phyloP scores from a whole-genome alignment of 1,140 invertebrate species.

The Drosophila rhopaloa region DNA sequence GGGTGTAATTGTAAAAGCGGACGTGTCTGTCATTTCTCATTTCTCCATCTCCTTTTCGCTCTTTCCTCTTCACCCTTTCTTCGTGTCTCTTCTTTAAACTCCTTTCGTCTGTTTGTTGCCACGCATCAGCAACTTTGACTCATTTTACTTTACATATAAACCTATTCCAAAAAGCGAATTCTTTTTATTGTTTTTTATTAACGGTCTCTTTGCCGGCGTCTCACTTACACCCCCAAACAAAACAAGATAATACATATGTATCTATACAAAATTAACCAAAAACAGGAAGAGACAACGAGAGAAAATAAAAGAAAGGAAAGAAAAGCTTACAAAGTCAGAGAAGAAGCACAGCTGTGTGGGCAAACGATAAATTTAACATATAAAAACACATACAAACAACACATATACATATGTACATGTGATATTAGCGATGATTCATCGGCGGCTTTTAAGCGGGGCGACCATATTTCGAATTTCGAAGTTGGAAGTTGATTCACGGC shows the following conservation, averaged over 20 bases:
- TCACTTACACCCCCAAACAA: slow-evolving; percentile 1
- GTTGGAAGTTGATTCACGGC: slow-evolving; percentile 76
- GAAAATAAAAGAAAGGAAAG: slow-evolving; percentile 51
- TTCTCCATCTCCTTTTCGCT: slow-evolving; percentile 34
- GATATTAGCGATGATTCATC: slow-evolving; percentile 58
- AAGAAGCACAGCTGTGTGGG: slow-evolving; percentile 43
- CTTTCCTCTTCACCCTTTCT: slow-evolving; percentile 30
- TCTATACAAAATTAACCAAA: slow-evolving; percentile 60
- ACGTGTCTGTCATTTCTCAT: slow-evolving; percentile 76
- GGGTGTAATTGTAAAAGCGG: slow-evolving; percentile 66
- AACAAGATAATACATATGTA: slow-evolving; percentile 44
- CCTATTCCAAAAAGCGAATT: slow-evolving; percentile 27
- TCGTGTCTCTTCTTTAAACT: slow-evolving; percentile 19
- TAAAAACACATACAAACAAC: slow-evolving; percentile 12
- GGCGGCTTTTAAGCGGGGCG: slow-evolving; percentile 44
- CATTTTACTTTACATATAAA: slow-evolving; percentile 23
- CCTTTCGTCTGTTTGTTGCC: slow-evolving; percentile 39
- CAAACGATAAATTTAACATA: slow-evolving; percentile 18
- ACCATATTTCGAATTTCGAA: slow-evolving; percentile 73
- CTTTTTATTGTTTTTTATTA: slow-evolving; percentile 57
- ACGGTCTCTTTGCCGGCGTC: slow-evolving; percentile 58
- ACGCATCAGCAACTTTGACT: slow-evolving; percentile 54
- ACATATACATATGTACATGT: not conserved
- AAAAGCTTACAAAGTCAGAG: slow-evolving; percentile 45
- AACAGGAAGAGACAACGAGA: slow-evolving; percentile 60